phyloP scores from a whole-genome alignment of 2,113 vertebrate genomes.

The Otocyon megalotis region DNA sequence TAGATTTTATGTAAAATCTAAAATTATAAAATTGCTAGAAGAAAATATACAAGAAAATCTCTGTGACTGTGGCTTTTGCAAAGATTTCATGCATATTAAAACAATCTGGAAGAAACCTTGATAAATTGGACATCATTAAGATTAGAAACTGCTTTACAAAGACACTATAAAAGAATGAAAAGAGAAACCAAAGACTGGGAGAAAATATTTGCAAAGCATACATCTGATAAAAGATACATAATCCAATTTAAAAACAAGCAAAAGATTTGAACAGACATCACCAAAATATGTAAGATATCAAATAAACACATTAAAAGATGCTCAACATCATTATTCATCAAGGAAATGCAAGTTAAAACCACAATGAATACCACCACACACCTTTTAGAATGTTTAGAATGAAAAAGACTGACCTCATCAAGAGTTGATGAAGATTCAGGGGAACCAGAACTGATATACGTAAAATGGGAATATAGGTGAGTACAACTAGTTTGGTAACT shows the following conservation, averaged over 20 bases:
- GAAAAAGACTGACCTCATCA: background rate
- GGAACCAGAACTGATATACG: background rate
- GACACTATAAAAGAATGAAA: background rate
- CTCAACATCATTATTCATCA: background rate
- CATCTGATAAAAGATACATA: background rate
- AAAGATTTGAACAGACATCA: background rate
- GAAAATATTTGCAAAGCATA: background rate
- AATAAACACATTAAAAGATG: background rate
- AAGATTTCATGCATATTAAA: background rate
- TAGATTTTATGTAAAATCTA: background rate
- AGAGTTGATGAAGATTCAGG: background rate
- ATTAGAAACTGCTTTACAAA: background rate
- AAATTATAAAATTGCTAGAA: background rate
- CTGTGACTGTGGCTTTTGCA: background rate
- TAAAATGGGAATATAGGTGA: background rate
- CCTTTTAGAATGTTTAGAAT: background rate
- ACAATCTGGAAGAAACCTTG: background rate
- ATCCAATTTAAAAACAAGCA: background rate
- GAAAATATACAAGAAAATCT: background rate
- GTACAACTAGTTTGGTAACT: background rate
- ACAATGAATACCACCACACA: background rate
- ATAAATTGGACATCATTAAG: background rate
- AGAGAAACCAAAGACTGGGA: background rate
- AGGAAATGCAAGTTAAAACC: conserved; percentile 4
- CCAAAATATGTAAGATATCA: background rate